Conservation (phyloP, 2,888 invertebrate genomes). For the Cephus pulcher region DNA sequence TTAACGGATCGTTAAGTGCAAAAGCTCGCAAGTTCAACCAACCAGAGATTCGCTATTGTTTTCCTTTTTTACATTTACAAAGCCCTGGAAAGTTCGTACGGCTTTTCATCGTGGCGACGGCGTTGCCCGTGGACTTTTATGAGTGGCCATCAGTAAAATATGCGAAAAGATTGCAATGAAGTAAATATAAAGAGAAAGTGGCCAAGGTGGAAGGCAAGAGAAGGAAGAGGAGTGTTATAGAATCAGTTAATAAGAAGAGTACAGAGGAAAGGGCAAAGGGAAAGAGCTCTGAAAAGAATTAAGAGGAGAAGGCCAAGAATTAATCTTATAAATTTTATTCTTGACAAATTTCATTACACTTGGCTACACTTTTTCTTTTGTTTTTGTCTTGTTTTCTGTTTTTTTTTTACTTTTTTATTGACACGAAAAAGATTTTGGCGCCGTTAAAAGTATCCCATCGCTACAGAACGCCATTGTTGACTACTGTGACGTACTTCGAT, state of each 20-base stretch:
- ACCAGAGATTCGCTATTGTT: neutral
- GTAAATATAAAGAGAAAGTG: neutral
- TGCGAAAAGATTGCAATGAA: neutral
- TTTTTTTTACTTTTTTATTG: neutral
- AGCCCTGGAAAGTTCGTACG: neutral
- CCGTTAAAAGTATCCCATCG: neutral
- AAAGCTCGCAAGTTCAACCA: slow-evolving; percentile 3
- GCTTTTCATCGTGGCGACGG: neutral
- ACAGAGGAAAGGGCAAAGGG: neutral
- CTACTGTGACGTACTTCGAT: neutral
- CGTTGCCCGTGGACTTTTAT: neutral
- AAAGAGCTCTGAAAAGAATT: neutral
- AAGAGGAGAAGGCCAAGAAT: neutral
- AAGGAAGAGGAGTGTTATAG: slow-evolving; percentile 1
- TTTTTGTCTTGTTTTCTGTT: no score
- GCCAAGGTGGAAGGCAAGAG: neutral
- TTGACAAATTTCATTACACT: neutral
- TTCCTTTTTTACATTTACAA: neutral
- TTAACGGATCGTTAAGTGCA: slow-evolving; percentile 29
- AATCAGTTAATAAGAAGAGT: neutral
- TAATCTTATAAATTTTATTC: neutral
- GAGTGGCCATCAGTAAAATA: neutral
- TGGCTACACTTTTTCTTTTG: neutral
- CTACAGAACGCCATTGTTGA: neutral
- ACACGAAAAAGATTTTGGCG: neutral